Base-by-base conservation (phyloP, 2,888 invertebrate genomes). In the Cheilosia vernalis region DNA sequence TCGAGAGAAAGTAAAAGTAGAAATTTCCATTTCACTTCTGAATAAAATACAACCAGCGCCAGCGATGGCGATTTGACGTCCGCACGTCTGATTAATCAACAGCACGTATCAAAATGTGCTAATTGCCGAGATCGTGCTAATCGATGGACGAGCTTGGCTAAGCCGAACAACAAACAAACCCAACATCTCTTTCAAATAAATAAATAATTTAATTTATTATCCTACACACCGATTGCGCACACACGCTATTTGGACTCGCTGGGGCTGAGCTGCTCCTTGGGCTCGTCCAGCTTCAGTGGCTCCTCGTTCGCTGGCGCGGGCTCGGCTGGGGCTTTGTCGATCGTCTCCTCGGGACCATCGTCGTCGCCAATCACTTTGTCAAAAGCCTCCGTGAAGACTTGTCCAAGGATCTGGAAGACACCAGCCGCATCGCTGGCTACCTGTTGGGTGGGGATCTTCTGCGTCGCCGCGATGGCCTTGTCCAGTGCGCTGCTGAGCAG, bases 361-460 rank as follows among this genome's bases (percentile, higher is more conserved):
- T 90, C 90, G 2, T 88, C 89, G 33, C 89, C 90, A 30, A 91
- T 90, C 1, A 90, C 91, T 70, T 91, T 88, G 74, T 91, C 90
- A 53, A 91, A 91, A 60, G 91, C 89, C 70, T 91, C 90, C 72
- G 90, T 91, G 47, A 91, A 88, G 37, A 91, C 91, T 82, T 91
- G 91, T 74, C 90, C 90, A 64, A 91, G 91, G 5, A 91, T 88
- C 81, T 91, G 90, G 88, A 91, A 91, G 76, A 91, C 91, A 73
- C 91, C 91, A 74, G 90, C 84, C 0, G 91, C 91, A 87, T 90
- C 91, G 61, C 89, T 90, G 66, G 91, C 90, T 72, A 91, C 90
- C 83, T 90, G 90, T 64, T 90, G 90, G 17, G 90, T 89, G 74
- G 91, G 90, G 40, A 88, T 87, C 66, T 90, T 84, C 17, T 89